Base-by-base conservation (phyloP, 2,888 invertebrate species). In the Geotrupes spiniger region DNA sequence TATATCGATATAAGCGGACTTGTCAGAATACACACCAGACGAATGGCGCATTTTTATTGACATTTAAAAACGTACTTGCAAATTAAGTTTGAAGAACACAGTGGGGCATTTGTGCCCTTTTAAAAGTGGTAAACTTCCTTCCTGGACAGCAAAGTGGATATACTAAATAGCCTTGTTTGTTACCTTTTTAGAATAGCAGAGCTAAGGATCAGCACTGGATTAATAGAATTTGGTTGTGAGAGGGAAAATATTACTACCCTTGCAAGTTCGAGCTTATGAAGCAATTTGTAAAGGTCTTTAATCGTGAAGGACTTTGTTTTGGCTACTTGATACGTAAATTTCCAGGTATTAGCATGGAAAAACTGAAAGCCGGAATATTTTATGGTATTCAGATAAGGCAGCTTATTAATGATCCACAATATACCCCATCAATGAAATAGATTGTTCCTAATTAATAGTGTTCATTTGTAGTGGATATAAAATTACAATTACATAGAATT, bases 21-120 rank as follows among this genome's bases (percentile, higher is more conserved):
- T 26, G 27, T 26, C 27, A 26, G 27, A 26, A 26, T 26, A 26
- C 27, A 26, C 27, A 26, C 27, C 27, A 26, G 27, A 26, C 27
- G 6, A 26, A 26, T 26, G 27, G 27, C n/a, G n/a, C n/a, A n/a
- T 26, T 26, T 26, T n/a, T 26, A 26, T 26, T 26, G 27, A 26
- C n/a, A n/a, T 6, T 26, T 26, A 6, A 26, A 26, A 6, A 26
- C 27, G n/a, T 26, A 26, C 6, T 26, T 26, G 29, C 12, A 40
- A 37, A 38, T 25, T 15, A 36, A 50, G 17, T 37, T 46, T 37
- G 38, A 46, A 52, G 76, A 77, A 44, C 76, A 76, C 74, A 75
- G 53, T 71, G 72, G 54, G 76, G 74, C 55, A 74, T 76, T 72
- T 75, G 75, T 68, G 77, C 76, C 58, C 71, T 74, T 31, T 76